phyloP scores from a whole-genome alignment of 2,888 invertebrate genomes.

The Gari tellinella region DNA sequence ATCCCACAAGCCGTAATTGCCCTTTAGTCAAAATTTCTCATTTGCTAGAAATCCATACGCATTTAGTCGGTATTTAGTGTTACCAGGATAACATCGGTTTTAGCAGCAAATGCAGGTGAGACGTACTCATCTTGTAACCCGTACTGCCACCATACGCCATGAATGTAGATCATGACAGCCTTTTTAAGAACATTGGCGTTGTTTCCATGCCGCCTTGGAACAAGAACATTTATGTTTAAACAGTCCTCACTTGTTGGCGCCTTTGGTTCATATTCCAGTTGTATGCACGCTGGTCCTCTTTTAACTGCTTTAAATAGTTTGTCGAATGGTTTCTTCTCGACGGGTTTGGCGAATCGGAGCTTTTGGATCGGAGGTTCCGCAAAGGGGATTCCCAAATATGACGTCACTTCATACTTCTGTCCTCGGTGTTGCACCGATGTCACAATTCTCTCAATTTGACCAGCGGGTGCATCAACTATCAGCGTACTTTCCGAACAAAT shows the following conservation, averaged over 20 bases:
- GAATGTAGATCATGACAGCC: slow-evolving; percentile 85
- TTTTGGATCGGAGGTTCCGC: too few relatives aligned
- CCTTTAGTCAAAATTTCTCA: slow-evolving; percentile 84
- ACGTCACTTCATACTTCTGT: too few relatives aligned
- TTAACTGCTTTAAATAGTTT: too few relatives aligned
- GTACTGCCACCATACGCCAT: slow-evolving; percentile 81
- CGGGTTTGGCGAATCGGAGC: too few relatives aligned
- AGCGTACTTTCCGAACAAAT: too few relatives aligned
- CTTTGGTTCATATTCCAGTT: background rate
- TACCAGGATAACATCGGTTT: slow-evolving; percentile 85
- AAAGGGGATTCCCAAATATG: too few relatives aligned
- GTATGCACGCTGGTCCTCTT: too few relatives aligned
- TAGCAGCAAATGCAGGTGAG: slow-evolving; percentile 43
- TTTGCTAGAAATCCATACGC: slow-evolving; percentile 85
- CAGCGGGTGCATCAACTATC: too few relatives aligned
- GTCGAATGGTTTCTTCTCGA: too few relatives aligned
- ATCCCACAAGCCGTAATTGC: slow-evolving; percentile 84
- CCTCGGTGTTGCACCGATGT: too few relatives aligned
- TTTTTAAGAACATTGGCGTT: slow-evolving; percentile 58
- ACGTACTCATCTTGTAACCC: slow-evolving; percentile 81
- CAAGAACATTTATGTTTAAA: slow-evolving; percentile 45
- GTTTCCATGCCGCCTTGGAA: slow-evolving; percentile 10
- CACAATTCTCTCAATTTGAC: too few relatives aligned
- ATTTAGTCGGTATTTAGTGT: slow-evolving; percentile 86
- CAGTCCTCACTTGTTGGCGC: slow-evolving; percentile 38